Evolutionary conservation across 2,113 vertebrate species (phyloP), one percentile per base, ranked within the genome.

Genomic region (Oceanites oceanicus): DNA sequence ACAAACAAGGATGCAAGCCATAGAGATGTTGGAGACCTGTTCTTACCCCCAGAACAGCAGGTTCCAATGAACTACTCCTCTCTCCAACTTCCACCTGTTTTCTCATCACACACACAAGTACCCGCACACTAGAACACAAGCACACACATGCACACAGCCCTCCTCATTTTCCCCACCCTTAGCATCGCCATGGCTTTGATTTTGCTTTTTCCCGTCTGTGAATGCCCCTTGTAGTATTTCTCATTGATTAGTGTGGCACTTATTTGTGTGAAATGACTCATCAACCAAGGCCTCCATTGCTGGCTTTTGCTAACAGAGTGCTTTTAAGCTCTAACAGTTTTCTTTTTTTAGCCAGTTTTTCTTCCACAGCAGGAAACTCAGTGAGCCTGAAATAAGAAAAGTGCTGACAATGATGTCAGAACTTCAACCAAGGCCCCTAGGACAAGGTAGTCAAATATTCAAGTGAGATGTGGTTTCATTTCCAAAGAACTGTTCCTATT

Each of bases 321-420:
- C 92, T 97, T 97, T 97, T 92, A 97, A 97, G 80, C 83, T 85
- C 56, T 85, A 75, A 73, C 49, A 94, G 83, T 61, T 91, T 96
- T 96, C 83, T 81, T 97, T 96, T 97, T 97, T 96, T 94, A 96
- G 88, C 34, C n/a, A 29, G 9, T 50, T 67, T 72, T 90, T 87
- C 62, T 87, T 86, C 63, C 73, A 93, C 81, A 96, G 75, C 77
- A 96, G 81, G 96, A 96, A 92, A 82, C 36, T 84, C 70, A 72
- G 50, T 71, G 72, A 90, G 62, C 38, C 45, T 96, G 65, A 92
- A 82, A 96, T 80, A 50, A 82, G 81, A 59, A 76, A 96, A 96
- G 29, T 95, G 89, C 66, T 91, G 86, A 71, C 84, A 88, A 88
- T 85, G 70, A 95, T 91, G 74, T 95, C 76, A 89, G 94, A 95